phyloP scores from a whole-genome alignment of 2,888 invertebrate genomes.

The Heliothis peltigera region DNA sequence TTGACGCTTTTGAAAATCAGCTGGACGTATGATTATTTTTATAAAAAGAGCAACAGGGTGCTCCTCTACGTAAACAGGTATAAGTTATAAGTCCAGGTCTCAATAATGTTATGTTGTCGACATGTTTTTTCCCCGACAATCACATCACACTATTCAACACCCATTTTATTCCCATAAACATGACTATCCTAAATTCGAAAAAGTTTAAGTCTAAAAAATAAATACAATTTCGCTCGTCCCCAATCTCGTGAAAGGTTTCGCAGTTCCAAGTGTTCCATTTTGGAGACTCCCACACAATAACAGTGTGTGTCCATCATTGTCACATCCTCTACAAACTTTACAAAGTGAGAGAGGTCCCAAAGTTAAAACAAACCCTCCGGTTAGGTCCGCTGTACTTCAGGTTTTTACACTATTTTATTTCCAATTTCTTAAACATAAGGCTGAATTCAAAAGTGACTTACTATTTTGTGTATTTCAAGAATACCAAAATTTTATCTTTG shows the following conservation, averaged over 20 bases:
- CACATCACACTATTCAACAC: no score
- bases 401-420: slow-evolving; percentile 1
- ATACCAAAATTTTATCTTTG: no score
- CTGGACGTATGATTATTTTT: no score
- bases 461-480: no score
- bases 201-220: slow-evolving; percentile 14
- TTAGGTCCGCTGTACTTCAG: background rate
- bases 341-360: slow-evolving; percentile 38
- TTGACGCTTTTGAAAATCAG: no score
- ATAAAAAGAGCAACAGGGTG: no score
- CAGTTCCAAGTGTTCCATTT: slow-evolving; percentile 37
- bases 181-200: no score
- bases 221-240: slow-evolving; percentile 36
- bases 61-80: no score
- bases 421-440: background rate
- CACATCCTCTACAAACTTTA: slow-evolving; percentile 38
- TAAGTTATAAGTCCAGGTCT: no score
- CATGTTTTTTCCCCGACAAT: no score
- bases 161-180: no score
- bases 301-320: slow-evolving; percentile 30
- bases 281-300: slow-evolving; percentile 44
- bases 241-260: slow-evolving; percentile 41
- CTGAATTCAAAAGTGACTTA: background rate
- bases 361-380: slow-evolving; percentile 14
- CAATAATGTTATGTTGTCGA: no score